Base-by-base conservation (phyloP, 2,797 vertebrate species). In the Erethizon dorsatum region DNA sequence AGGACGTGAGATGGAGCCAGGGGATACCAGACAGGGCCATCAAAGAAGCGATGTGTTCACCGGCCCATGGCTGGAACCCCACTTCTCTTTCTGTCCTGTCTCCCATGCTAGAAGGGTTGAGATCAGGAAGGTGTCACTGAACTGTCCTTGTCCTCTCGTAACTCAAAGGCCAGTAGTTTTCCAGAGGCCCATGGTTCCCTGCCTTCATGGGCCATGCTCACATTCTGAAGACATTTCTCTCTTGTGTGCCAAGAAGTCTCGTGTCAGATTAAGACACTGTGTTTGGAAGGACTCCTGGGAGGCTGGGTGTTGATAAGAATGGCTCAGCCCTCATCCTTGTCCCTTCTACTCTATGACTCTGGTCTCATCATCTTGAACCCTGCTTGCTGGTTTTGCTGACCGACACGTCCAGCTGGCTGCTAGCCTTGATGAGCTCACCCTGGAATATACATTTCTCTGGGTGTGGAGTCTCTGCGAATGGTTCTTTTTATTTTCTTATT, bases 271-370 rank as follows among this genome's bases (percentile, higher is more conserved):
- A 28, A 94, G 59, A 37, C 50, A 3, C 9, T n/a, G 47, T 0
- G 54, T 54, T 18, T 13, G 17, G 33, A 26, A 31, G 37, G 33
- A 2, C 31, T 88, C 31, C 37, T 18, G 20, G 41, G 41, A 18
- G 3, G 18, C 1, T 15, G 12, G 26, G 45, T 17, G 5, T 20
- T 15, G 20, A 3, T 0, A 31, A 45, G 1, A 14, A 56, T 24
- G 5, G 2, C 6, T 28, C 45, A 20, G 69, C 52, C 0, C 1
- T 10, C 0, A 1, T 28, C 61, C 22, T 31, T 1, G 33, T 47
- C 17, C 65, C 26, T 28, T 59, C 59, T 65, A 11, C n/a, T 33
- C 14, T 0, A 0, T 14, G 54, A 71, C 69, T 2, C 37, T 52
- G 47, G 50, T 9, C 10, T 56, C 6, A 7, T 20, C 13, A 0